Percentiles rank a stretch among this genome's conserved stretches.
Conservation (phyloP, 1,140 invertebrate species). For the Zaprionus kolodkinae region DNA sequence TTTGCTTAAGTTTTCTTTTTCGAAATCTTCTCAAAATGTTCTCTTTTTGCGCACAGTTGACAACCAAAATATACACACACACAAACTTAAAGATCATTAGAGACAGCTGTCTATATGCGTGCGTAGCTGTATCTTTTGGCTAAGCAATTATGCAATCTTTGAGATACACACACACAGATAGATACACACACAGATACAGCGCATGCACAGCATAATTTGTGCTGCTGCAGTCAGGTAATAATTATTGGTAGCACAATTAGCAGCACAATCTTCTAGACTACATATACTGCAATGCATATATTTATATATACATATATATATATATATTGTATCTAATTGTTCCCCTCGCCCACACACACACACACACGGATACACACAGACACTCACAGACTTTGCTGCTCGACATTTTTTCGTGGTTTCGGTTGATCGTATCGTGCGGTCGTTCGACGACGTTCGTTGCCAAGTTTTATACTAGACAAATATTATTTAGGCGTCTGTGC, state of each 20-base stretch:
- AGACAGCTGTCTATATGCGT: conserved; percentile 43
- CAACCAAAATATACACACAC: conserved; percentile 43
- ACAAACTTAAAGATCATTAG: conserved; percentile 8
- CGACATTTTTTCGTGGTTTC: conserved; percentile 67
- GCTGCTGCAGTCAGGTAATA: conserved; percentile 55
- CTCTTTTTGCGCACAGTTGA: conserved; percentile 32
- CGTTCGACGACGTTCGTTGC: conserved; percentile 62
- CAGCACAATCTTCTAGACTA: conserved; percentile 1
- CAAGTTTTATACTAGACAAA: conserved; percentile 79
- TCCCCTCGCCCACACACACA: neutral
- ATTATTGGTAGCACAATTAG: conserved; percentile 60
- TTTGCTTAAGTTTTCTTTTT: neutral
- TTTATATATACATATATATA: neutral
- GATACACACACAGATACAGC: conserved; percentile 7
- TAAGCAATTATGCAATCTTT: conserved; percentile 76
- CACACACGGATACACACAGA: neutral
- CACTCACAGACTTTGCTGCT: conserved; percentile 72
- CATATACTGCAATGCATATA: neutral
- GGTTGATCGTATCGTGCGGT: conserved; percentile 55
- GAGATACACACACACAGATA: conserved; percentile 53
- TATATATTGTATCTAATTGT: conserved; percentile 1
- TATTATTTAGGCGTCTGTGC: conserved; percentile 64
- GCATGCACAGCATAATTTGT: conserved; percentile 35
- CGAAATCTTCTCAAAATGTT: neutral
- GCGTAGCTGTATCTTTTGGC: conserved; percentile 55